Conservation (phyloP, 1,140 invertebrate species). For the Drosophila ercepeae region DNA sequence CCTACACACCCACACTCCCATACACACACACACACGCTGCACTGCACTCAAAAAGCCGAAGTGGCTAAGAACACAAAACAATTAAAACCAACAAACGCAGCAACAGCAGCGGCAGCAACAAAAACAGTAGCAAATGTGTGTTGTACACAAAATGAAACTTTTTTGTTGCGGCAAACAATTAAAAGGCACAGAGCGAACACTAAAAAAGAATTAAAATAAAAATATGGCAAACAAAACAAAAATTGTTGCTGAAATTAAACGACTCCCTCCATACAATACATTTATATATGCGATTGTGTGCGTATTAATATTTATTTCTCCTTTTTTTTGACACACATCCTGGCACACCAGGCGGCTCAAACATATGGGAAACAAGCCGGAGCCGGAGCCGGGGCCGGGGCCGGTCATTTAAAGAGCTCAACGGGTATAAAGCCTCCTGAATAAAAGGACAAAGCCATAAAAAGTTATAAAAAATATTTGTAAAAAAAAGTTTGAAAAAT, state of each 20-base stretch:
- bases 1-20: conserved; percentile 22
- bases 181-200: conserved; percentile 67
- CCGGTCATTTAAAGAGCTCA: conserved; percentile 1
- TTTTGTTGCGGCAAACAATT: conserved; percentile 77
- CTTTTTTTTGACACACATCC: conserved; percentile 53
- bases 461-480: neutral
- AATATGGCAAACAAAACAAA: conserved; percentile 47
- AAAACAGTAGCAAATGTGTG: conserved; percentile 35
- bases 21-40: conserved; percentile 51
- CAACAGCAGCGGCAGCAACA: conserved; percentile 46
- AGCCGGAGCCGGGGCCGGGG: neutral
- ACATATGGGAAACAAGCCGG: conserved; percentile 8
- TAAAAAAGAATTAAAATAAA: conserved; percentile 75
- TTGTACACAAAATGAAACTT: conserved; percentile 76
- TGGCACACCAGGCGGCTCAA: conserved; percentile 1
- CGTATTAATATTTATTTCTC: conserved; percentile 54
- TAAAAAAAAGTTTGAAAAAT: conserved; percentile 20
- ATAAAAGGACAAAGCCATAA: neutral
- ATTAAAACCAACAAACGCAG: conserved; percentile 78
- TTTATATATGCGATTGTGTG: conserved; percentile 1
- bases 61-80: conserved; percentile 81
- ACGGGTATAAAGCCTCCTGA: neutral
- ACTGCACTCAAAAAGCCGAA: conserved; percentile 75
- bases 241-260: conserved; percentile 60
- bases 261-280: conserved; percentile 20